phyloP scores from a whole-genome alignment of 2,797 vertebrate genomes.

The Danio jaintianensis region DNA sequence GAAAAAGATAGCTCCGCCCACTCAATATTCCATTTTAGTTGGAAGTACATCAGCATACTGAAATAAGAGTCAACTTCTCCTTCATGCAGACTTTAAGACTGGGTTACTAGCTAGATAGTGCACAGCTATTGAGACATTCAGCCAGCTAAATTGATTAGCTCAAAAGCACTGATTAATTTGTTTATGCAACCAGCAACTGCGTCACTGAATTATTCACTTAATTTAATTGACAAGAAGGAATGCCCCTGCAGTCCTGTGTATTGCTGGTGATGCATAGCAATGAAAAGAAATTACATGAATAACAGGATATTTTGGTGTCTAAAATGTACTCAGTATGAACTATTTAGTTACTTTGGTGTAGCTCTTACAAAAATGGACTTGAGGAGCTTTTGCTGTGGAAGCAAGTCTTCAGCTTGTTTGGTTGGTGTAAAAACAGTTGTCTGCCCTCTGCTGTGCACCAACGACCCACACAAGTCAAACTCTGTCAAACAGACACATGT shows the following conservation, averaged over 20 bases:
- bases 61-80: too few species aligned
- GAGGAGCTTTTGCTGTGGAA: neutral
- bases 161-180: neutral
- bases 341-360: neutral
- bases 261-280: neutral
- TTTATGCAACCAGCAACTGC: neutral
- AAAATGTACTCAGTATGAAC: neutral
- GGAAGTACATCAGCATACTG: too few species aligned
- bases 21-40: too few species aligned
- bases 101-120: too few species aligned
- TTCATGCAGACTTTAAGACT: too few species aligned
- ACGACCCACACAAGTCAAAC: neutral
- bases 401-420: neutral
- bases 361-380: neutral
- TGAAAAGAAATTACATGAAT: too few species aligned
- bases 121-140: neutral
- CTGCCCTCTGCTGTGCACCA: neutral
- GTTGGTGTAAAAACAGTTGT: constrained; percentile 1
- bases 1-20: too few species aligned
- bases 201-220: neutral
- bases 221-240: neutral
- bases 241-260: too few species aligned
- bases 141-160: neutral
- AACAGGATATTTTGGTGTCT: neutral
- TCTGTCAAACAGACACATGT: neutral